Base-by-base conservation (phyloP, 2,888 invertebrate genomes). In the Orthonevra nobilis region DNA sequence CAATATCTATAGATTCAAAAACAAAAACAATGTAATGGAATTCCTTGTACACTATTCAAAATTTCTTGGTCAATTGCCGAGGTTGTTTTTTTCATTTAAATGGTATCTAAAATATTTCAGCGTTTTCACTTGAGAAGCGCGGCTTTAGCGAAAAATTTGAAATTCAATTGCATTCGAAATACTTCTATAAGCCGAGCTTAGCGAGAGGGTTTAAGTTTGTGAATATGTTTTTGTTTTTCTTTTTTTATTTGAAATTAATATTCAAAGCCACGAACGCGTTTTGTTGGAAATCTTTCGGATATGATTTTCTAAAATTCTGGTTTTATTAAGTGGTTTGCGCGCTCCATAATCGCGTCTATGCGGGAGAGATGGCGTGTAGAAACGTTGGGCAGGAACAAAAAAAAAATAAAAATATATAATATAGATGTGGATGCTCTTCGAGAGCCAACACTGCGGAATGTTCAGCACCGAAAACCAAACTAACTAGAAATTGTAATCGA, bases 381-480 rank as follows among this genome's bases (percentile, higher is more conserved):
- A n/a, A n/a, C n/a, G n/a, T n/a, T n/a, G n/a, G n/a, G n/a, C n/a
- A n/a, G n/a, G n/a, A n/a, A n/a, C n/a, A n/a, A n/a, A n/a, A n/a
- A n/a, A n/a, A n/a, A n/a, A n/a, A n/a, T n/a, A n/a, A n/a, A n/a
- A n/a, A n/a, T n/a, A n/a, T n/a, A n/a, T n/a, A n/a, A n/a, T 26
- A 61, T 26, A 9, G 56, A 30, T 12, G 61, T 58, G 70, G 46
- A 63, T 70, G 75, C 70, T 75, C 69, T 32, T 56, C 74, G 63
- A 23, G 79, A 79, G 73, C 68, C 48, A 73, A 66, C 79, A 63
- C 72, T 79, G 73, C 66, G 79, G 79, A 79, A 79, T 79, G 73
- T 50, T 79, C 73, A 79, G 79, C 79, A 79, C 79, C 79, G 79
- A 79, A 79, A 79, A 72, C 73, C 72, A 66, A 79, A 79, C 79